Base-by-base conservation (phyloP, 2,113 vertebrate species). In the Manacus vitellinus region DNA sequence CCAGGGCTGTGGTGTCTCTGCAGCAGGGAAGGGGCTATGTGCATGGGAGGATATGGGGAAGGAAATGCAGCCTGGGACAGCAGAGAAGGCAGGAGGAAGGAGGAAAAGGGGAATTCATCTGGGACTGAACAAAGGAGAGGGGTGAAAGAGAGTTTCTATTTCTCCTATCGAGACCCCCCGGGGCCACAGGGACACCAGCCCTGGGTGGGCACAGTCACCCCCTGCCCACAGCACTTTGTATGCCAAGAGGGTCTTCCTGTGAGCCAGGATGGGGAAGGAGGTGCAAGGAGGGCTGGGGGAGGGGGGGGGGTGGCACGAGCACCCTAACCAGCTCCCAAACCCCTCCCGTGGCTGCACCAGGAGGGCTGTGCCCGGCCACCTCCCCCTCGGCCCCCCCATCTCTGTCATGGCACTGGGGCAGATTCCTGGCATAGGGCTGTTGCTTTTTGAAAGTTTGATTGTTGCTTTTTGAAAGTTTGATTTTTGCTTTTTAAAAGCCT, bases 261-360 rank as follows among this genome's bases (percentile, higher is more conserved):
- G 2, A 47, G 46, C 33, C 17, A 8, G 5, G 13, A 3, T 7
- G 54, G 54, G 54, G 14, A 54, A 33, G 12, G 43, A 63, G 39
- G 1, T 25, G 14, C 6, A 19, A 9, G 0, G 12, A 51, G 24
- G 7, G 23, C 0, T 1, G 27, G 18, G 23, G 17, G 27, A 16
- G 20, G 11, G 39, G 14, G 11, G 15, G n/a, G 25, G 49, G 14
- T 51, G 49, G 4, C 49, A 51, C 49, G 49, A 51, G 14, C 20
- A 54, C 54, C 67, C 62, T 27, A 17, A 28, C 7, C 6, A 4
- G 21, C 11, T n/a, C 61, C 47, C 54, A 54, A 6, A 2, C 28
- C 39, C 39, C 21, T 33, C 12, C 5, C 8, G 1, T 2, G 10
- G 41, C 61, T 6, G 5, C 4, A 39, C 39, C 61, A 2, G 31